Conservation (phyloP, 2,888 invertebrate species). For the Noctua janthe region DNA sequence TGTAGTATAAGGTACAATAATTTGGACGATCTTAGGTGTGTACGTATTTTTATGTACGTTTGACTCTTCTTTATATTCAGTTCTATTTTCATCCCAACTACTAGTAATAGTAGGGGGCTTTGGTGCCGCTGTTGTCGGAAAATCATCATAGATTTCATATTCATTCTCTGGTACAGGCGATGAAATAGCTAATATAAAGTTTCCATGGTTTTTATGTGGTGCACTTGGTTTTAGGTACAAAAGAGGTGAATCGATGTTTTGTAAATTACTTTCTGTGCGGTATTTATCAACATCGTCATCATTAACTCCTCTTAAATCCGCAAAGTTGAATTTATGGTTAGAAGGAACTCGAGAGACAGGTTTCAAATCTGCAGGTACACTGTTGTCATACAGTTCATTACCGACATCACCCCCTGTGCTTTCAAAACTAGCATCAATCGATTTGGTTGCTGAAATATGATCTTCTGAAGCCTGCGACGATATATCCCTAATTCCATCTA, state of each 20-base stretch:
- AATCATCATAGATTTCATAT: slow-evolving; percentile 86
- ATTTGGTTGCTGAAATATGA: slow-evolving; percentile 84
- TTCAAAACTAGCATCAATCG: slow-evolving; percentile 86
- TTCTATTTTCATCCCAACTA: slow-evolving; percentile 79
- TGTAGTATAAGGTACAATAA: slow-evolving; percentile 95
- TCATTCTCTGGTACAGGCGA: slow-evolving; percentile 79
- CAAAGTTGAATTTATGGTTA: slow-evolving; percentile 82
- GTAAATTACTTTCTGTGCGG: slow-evolving; percentile 85
- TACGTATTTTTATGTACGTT: slow-evolving; percentile 78
- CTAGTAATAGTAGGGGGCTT: slow-evolving; percentile 69
- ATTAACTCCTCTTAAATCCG: slow-evolving; percentile 84
- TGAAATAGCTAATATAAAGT: slow-evolving; percentile 81
- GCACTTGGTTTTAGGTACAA: slow-evolving; percentile 88
- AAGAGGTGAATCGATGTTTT: slow-evolving; percentile 91
- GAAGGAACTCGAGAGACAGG: slow-evolving; percentile 71
- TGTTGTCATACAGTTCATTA: slow-evolving; percentile 81
- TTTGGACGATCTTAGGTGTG: slow-evolving; percentile 93
- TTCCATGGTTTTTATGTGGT: slow-evolving; percentile 89
- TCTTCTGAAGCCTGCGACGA: slow-evolving; percentile 89
- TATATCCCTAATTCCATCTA: slow-evolving; percentile 87
- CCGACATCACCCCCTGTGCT: slow-evolving; percentile 82
- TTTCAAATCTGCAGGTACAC: slow-evolving; percentile 77
- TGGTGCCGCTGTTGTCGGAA: slow-evolving; percentile 77
- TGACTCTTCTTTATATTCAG: slow-evolving; percentile 76
- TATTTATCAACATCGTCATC: slow-evolving; percentile 87